phyloP scores from a whole-genome alignment of 2,888 invertebrate genomes.

The Apocheima hispidaria region DNA sequence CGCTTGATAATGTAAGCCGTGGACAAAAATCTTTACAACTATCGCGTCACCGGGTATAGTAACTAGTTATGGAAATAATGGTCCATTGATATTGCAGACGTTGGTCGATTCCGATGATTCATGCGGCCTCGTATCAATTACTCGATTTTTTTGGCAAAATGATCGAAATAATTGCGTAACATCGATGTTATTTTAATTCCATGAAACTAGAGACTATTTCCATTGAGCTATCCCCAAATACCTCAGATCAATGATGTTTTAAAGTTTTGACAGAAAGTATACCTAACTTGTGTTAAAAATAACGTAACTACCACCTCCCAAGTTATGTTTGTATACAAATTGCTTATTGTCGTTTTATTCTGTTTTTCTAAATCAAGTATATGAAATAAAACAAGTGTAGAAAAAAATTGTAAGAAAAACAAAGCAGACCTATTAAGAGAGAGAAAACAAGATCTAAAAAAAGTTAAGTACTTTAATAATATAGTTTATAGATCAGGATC shows the following conservation, averaged over 20 bases:
- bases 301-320: neutral
- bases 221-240: neutral
- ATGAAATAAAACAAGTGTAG: no score
- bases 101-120: conserved; percentile 61
- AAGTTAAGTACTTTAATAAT: no score
- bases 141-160: conserved; percentile 34
- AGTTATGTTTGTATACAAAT: no score
- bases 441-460: no score
- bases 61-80: conserved; percentile 63
- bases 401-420: no score
- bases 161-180: conserved; percentile 14
- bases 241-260: neutral
- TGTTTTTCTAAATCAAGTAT: no score
- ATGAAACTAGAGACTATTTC: conserved; percentile 4
- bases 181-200: conserved; percentile 10
- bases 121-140: conserved; percentile 53
- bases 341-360: neutral
- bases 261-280: no score
- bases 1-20: neutral
- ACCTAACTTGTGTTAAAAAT: neutral
- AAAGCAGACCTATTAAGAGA: no score
- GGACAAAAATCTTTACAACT: conserved; percentile 24
- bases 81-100: conserved; percentile 59
- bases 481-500: no score
- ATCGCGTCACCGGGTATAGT: conserved; percentile 50